Evolutionary conservation across 2,888 invertebrate genomes (phyloP).

Genomic region (Drosophila dives): DNA sequence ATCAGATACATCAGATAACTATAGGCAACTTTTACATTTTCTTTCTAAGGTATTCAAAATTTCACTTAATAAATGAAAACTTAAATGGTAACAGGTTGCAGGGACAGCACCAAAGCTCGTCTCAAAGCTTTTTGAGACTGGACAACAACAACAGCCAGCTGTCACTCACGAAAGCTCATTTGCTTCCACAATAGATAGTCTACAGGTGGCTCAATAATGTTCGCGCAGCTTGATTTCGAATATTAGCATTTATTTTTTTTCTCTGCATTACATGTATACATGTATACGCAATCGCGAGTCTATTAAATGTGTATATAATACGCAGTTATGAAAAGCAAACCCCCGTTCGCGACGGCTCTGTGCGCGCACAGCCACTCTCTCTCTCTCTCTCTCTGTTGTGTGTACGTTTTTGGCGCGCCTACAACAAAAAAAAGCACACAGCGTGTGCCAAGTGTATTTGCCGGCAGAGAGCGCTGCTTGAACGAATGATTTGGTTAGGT

Average conservation of each 20-base stretch:
- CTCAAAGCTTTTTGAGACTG: constrained; percentile 14
- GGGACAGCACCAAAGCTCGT: constrained; percentile 12
- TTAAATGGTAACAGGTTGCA: constrained; percentile 2
- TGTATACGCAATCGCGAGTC: constrained; percentile 16
- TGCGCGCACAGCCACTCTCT: constrained; percentile 21
- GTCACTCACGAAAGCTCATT: constrained; percentile 7
- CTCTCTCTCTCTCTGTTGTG: constrained; percentile 3
- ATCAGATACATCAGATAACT: background rate
- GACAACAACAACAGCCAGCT: background rate
- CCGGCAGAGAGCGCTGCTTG: constrained; percentile 55
- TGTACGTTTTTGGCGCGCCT: constrained; percentile 70
- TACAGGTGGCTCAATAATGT: constrained; percentile 40
- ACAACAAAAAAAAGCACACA: constrained; percentile 34
- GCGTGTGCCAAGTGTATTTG: constrained; percentile 40
- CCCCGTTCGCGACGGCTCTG: constrained; percentile 32
- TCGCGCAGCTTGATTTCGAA: constrained; percentile 6
- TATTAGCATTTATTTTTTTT: background rate
- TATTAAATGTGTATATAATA: background rate
- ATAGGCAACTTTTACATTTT: background rate
- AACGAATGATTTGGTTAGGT: constrained; percentile 34
- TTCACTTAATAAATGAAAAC: background rate
- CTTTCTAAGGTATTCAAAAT: background rate
- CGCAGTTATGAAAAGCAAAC: background rate
- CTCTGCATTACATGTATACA: constrained; percentile 10
- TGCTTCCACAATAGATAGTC: constrained; percentile 12